phyloP scores from a whole-genome alignment of 2,113 vertebrate genomes.

The Colossoma macropomum region DNA sequence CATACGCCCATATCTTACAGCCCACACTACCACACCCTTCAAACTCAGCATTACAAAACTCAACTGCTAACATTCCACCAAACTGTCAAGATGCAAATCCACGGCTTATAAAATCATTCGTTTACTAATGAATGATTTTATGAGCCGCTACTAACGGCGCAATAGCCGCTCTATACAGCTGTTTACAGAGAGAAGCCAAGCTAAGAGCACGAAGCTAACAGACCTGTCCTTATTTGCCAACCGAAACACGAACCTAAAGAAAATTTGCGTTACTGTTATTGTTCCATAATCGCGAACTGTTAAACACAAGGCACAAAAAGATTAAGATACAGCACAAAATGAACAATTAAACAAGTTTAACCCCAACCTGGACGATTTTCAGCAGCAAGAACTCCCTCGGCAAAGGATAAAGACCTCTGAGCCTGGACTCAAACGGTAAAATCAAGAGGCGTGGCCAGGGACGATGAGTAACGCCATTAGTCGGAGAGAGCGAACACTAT shows the following conservation, averaged over 20 bases:
- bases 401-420: neutral
- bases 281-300: neutral
- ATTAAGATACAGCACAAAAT: neutral
- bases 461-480: constrained; percentile 39
- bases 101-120: neutral
- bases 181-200: no score
- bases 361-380: constrained; percentile 18
- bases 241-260: neutral
- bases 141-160: no score
- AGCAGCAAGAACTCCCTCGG: neutral
- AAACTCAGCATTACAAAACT: neutral
- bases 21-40: neutral
- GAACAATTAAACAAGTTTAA: neutral
- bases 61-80: neutral
- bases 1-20: neutral
- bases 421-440: neutral
- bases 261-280: neutral
- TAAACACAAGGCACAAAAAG: neutral
- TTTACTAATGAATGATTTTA: no score
- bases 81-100: neutral
- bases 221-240: neutral
- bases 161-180: neutral
- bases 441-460: constrained; percentile 22
- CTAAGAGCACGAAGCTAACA: neutral
- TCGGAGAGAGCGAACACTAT: neutral